phyloP scores from a whole-genome alignment of 2,797 vertebrate genomes.

The Mormyrops attenuatus region DNA sequence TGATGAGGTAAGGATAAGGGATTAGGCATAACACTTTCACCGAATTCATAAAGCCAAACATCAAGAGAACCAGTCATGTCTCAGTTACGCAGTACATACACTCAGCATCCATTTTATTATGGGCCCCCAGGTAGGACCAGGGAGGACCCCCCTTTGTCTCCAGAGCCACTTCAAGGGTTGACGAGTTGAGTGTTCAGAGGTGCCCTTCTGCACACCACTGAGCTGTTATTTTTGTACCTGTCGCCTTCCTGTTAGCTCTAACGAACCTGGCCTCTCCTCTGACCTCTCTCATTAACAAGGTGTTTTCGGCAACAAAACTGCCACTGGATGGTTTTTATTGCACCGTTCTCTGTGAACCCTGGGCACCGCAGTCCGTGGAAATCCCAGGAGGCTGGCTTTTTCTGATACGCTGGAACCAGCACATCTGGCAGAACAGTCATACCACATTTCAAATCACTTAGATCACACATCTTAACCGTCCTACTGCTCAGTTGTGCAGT shows the following conservation, averaged over 20 bases:
- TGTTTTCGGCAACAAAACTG: not conserved
- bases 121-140: not conserved
- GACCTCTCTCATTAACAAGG: not conserved
- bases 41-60: not conserved
- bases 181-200: not conserved
- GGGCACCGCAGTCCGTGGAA: not conserved
- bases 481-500: not conserved
- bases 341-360: not conserved
- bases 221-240: not conserved
- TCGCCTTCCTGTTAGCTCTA: not conserved
- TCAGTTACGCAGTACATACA: not conserved
- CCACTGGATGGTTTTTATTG: not conserved
- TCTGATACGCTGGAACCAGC: not conserved
- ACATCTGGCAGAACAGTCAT: not conserved
- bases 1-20: not conserved
- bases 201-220: not conserved
- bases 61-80: not conserved
- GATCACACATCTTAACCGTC: slow-evolving; percentile 3
- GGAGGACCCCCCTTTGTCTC: not conserved
- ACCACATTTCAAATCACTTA: not conserved
- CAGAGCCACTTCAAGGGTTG: not conserved
- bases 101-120: not conserved
- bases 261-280: not conserved
- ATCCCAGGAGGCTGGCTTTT: not conserved
- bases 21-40: not conserved